A percentile compares a stretch with the other conserved stretches of the same genome.
phyloP scores from a whole-genome alignment of 2,888 invertebrate genomes.

The Heliconius aoede region DNA sequence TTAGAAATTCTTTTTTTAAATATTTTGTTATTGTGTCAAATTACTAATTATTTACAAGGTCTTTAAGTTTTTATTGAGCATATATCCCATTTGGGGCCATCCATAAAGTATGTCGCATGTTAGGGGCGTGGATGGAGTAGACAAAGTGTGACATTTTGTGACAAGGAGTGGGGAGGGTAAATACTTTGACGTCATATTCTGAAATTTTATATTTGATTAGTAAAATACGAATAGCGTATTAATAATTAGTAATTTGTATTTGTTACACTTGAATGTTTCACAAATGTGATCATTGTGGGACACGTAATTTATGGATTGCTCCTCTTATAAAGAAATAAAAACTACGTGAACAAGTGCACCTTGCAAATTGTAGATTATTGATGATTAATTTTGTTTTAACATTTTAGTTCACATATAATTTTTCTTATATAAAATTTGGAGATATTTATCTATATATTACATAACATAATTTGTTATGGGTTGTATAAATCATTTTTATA shows the following conservation, averaged over 20 bases:
- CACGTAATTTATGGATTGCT: neutral
- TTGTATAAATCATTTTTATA: conserved; percentile 30
- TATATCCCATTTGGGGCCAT: conserved; percentile 6
- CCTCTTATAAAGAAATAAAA: conserved; percentile 16
- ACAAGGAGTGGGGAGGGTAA: neutral
- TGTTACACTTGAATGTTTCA: too few species aligned
- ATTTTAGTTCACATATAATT: conserved; percentile 21
- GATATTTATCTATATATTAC: conserved; percentile 33
- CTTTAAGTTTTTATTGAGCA: conserved; percentile 1
- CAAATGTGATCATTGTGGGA: neutral
- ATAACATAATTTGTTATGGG: conserved; percentile 27
- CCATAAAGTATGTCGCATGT: conserved; percentile 1
- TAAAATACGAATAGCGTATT: too few species aligned
- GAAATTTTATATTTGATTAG: neutral
- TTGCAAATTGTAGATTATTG: conserved; percentile 32
- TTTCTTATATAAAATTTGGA: conserved; percentile 22
- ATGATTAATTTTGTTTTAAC: conserved; percentile 32
- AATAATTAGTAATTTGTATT: neutral
- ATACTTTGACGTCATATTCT: neutral
- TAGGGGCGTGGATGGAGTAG: neutral
- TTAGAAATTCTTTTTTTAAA: conserved; percentile 24
- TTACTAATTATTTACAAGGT: conserved; percentile 23
- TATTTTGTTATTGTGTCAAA: conserved; percentile 29
- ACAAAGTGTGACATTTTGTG: neutral
- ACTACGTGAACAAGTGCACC: conserved; percentile 23